phyloP scores from a whole-genome alignment of 2,888 invertebrate species.

The Andrena bucephala region DNA sequence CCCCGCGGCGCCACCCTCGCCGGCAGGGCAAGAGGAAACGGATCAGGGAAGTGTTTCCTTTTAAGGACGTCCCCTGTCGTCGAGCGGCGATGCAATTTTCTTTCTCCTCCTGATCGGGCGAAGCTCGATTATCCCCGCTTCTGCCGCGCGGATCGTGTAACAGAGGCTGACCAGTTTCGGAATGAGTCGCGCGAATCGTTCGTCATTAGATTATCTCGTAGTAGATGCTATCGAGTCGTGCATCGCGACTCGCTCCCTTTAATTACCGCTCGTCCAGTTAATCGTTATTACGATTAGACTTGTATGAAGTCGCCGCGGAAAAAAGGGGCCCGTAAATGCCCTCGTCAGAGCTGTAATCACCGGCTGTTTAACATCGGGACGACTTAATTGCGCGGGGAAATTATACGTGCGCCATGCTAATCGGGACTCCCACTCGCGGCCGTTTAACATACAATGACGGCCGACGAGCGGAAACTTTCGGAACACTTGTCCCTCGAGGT shows the following conservation, averaged over 20 bases:
- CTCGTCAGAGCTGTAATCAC: constrained; percentile 33
- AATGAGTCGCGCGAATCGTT: constrained; percentile 29
- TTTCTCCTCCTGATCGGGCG: constrained; percentile 2
- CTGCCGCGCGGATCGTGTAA: background rate
- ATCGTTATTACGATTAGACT: constrained; percentile 52
- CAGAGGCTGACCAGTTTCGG: constrained; percentile 7
- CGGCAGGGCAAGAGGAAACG: constrained; percentile 41
- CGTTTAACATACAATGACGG: constrained; percentile 66
- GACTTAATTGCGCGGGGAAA: constrained; percentile 63
- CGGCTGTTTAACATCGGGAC: constrained; percentile 53
- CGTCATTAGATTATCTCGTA: constrained; percentile 31
- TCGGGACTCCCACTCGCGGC: constrained; percentile 54
- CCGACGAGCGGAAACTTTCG: constrained; percentile 19
- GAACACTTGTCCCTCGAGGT: constrained; percentile 5
- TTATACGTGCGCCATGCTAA: constrained; percentile 48
- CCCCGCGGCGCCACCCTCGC: constrained; percentile 15
- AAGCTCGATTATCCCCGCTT: constrained; percentile 35
- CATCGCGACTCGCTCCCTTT: constrained; percentile 30
- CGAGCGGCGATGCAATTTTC: constrained; percentile 28
- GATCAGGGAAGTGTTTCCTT: constrained; percentile 53
- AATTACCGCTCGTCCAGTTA: constrained; percentile 46
- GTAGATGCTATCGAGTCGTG: constrained; percentile 35
- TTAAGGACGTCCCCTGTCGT: constrained; percentile 10
- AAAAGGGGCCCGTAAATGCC: constrained; percentile 36
- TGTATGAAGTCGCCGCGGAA: constrained; percentile 17